A percentile compares a stretch with the other conserved stretches of the same genome.
These are phyloP conservation scores for Toxotes chatareus DNA, from an alignment of 2,113 vertebrate genomes.

Conservation along the genomic window DNA sequence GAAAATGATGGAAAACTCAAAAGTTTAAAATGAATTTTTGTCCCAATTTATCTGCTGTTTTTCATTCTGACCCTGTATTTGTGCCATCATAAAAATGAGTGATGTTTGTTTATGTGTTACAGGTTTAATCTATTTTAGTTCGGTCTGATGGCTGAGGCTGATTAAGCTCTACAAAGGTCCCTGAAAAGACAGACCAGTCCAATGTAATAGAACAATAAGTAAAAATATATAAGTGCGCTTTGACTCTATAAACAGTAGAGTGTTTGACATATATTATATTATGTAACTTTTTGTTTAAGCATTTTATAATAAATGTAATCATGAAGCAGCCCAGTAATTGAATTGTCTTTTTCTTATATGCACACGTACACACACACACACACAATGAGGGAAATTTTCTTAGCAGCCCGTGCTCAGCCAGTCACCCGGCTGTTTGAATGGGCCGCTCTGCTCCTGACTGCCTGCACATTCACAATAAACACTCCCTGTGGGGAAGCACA, in stretches of 20 bases:
- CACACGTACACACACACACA: background rate
- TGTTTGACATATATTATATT: too few species aligned
- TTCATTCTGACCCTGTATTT: too few species aligned
- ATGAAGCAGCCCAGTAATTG: background rate
- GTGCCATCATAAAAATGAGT: too few species aligned
- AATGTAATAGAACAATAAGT: background rate
- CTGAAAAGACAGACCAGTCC: too few species aligned
- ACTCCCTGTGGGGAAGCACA: conserved; percentile 14
- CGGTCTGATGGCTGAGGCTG: background rate
- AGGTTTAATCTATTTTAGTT: background rate
- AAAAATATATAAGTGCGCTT: background rate
- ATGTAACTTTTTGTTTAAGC: too few species aligned
- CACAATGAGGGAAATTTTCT: background rate
- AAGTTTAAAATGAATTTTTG: too few species aligned
- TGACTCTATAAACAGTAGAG: background rate
- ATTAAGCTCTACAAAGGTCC: background rate
- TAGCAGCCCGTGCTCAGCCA: conserved; percentile 14
- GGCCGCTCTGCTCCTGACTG: conserved; percentile 23
- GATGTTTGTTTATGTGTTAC: too few species aligned
- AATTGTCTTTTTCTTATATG: background rate
- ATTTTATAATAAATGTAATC: background rate
- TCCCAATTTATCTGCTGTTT: too few species aligned
- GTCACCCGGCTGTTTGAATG: conserved; percentile 30
- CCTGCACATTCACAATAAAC: conserved; percentile 42
- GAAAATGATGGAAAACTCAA: too few species aligned